Evolutionary conservation across 2,797 vertebrate genomes (phyloP), one percentile per base, ranked within the genome.

Genomic region (Falco rusticolus): DNA sequence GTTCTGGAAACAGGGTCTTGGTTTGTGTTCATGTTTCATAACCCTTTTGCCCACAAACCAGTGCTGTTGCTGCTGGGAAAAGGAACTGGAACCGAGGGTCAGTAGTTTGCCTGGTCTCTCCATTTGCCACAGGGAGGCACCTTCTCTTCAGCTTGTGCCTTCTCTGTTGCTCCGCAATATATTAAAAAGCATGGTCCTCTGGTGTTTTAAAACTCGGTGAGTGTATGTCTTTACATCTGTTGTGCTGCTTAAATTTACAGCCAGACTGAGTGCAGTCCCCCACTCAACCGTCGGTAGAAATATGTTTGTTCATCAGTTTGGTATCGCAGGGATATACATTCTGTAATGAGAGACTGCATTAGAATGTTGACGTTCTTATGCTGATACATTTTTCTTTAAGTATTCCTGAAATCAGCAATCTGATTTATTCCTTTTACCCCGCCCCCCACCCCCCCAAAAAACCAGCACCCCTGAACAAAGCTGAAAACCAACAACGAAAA

Each of bases 221-320:
- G 14, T 43, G 31, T 48, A 16, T 54, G 19, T 21, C 47, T 61
- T 85, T 16, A 9, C 39, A 37, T 17, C 57, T 70, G 13, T 59
- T 61, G 11, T 22, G 41, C 20, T 79, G 53, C 63, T 51, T 53
- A 43, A 70, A 53, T 22, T 66, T 48, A 13, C 16, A 82, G 26
- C 34, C 56, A 3, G 29, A 11, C 13, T 16, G 31, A 74, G 22
- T 39, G 13, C 20, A 78, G 41, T 33, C 14, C 18, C 21, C 16
- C 2, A 1, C 26, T 81, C 31, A 24, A 4, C 53, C 1, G 0
- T 11, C 7, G 43, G 9, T 28, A 43, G 53, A 66, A 80, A 50
- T 61, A 26, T 14, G 9, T 41, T 33, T 56, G 16, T 51, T 69
- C 9, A 9, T 50, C 31, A 4, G 11, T 57, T 77, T 47, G 17